Percentiles rank a stretch among this genome's conserved stretches.
These are phyloP conservation scores for Percopsis omiscomaycus DNA, from an alignment of 2,797 vertebrate species.

Conservation along the genomic window DNA sequence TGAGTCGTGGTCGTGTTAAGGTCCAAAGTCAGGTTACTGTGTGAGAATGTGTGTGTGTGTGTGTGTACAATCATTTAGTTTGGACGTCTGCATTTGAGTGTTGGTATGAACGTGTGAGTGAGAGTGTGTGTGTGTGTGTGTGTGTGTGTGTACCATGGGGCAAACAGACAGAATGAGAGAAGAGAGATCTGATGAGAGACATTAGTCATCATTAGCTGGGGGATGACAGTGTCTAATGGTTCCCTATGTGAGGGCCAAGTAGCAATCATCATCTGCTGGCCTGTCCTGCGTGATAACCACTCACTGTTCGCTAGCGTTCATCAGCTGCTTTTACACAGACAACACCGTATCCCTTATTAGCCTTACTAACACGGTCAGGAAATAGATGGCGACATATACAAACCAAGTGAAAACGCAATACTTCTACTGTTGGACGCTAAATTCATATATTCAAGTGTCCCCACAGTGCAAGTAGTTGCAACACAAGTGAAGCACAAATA, in stretches of 20 bases:
- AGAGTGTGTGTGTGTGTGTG: conserved; percentile 20
- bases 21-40: conserved; percentile 60
- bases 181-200: conserved; percentile 71
- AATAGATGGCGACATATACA: not conserved
- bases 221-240: conserved; percentile 89
- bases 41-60: conserved; percentile 1
- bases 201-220: conserved; percentile 95
- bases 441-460: not conserved
- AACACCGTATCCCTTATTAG: conserved; percentile 19
- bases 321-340: conserved; percentile 61
- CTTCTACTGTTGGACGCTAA: no score
- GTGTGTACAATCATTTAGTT: conserved; percentile 22
- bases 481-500: not conserved
- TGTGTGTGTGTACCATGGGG: conserved; percentile 11
- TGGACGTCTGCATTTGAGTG: conserved; percentile 12
- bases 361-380: not conserved
- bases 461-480: not conserved
- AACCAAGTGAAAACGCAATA: not conserved
- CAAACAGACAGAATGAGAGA: conserved; percentile 1
- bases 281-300: conserved; percentile 87
- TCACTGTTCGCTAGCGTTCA: conserved; percentile 80
- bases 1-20: conserved; percentile 41
- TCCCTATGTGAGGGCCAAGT: conserved; percentile 87
- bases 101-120: conserved; percentile 8
- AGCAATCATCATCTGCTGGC: conserved; percentile 84